Evolutionary conservation across 1,140 invertebrate genomes (phyloP), one percentile per base, ranked within the genome.

Genomic region (Dolichoris vasculosae): DNA sequence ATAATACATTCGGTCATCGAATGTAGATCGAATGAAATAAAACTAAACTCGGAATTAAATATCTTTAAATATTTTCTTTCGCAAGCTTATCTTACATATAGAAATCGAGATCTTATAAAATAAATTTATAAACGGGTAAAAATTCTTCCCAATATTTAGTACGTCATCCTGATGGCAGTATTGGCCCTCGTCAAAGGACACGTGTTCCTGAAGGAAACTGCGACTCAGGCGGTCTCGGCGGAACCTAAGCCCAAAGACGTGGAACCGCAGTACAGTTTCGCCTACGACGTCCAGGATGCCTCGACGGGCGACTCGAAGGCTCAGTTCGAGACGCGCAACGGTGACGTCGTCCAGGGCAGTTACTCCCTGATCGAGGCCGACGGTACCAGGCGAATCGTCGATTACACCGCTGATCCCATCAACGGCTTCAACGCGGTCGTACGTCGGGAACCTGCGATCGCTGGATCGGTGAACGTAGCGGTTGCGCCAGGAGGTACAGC

Each of bases 361-460:
- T 95, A 95, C 90, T 94, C 93, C 4, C 89, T 95, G 13, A 93
- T 95, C 85, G 94, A 94, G 48, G 91, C 94, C 9, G 93, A 97
- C 89, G 96, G 96, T 64, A 95, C 95, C 88, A 93, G 94, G 88
- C 94, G 96, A 85, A 95, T 95, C 87, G 96, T 96, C 75, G 95
- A 96, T 51, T 97, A 97, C 92, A 96, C 95, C 59, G 95, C 96
- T 83, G 96, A 96, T 89, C 94, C 95, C 32, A 94, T 96, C 89
- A 95, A 94, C 88, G 96, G 96, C 87, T 96, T 96, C 91, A 95
- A 96, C 91, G 96, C 96, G 1, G 92, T 95, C 35, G 94, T 96
- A 13, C 94, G 94, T 75, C 93, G 94, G 11, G 69, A 73, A 40
- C 69, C 95, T 35, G 93, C 93, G 8, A 89, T 91, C 15, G 86